Evolutionary conservation across 2,888 invertebrate genomes (phyloP), one percentile per base, ranked within the genome.

Genomic region (Trachelus tabidus): DNA sequence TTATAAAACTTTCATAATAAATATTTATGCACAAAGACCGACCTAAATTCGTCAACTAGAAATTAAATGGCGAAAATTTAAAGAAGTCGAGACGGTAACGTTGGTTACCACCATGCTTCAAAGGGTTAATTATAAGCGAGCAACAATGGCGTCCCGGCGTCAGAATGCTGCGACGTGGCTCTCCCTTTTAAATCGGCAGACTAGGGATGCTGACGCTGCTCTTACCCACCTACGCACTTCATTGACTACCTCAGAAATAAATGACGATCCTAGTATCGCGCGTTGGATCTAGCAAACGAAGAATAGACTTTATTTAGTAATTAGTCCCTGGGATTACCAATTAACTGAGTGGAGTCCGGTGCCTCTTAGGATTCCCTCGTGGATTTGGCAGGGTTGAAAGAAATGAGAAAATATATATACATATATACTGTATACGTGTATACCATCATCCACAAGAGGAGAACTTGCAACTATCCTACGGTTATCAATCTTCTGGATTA

Each of bases 41-140:
- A 12, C 35, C 35, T 35, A 35, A 35, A 35, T 35, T 35, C 35
- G 12, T 35, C 12, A 35, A 12, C 35, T 35, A 12, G 12, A 35
- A 12, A 12, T 35, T 35, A 35, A 12, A 35, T 35, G 35, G 35
- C 12, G 3, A 35, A 12, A 35, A 3, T 35, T 35, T 35, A 12
- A 35, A 35, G 35, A 35, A 35, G 12, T 12, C 12, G 12, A 35
- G 35, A 12, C 12, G 35, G 35, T 35, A 35, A 35, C 35, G 3
- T 35, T 12, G 35, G 35, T 35, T 35, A 35, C 35, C 35, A 35
- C 35, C 35, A 3, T 35, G 35, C 35, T 35, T 35, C 35, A 35
- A 35, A 35, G 35, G 35, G 35, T 35, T 35, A 35, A 90, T 90
- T 90, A 89, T 89, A 87, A 90, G 85, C 83, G 85, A 84, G 87